Evolutionary conservation across 2,113 vertebrate genomes (phyloP).

Genomic region (Cololabis saira): DNA sequence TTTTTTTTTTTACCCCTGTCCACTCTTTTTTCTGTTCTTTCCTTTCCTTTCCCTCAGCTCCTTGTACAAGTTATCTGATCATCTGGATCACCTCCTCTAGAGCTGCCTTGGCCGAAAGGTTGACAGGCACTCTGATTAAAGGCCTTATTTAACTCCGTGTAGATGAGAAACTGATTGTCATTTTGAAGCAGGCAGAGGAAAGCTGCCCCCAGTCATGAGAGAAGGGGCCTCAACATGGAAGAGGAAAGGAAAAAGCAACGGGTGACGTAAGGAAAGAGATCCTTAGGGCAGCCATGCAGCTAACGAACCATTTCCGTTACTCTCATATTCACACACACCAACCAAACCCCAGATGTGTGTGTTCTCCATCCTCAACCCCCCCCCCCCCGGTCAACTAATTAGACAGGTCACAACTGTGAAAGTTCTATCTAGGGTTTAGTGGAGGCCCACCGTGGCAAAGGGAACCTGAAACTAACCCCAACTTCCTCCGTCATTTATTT

Average conservation of each 20-base stretch:
- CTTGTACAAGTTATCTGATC: conserved; percentile 66
- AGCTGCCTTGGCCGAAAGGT: conserved; percentile 56
- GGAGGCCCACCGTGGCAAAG: conserved; percentile 61
- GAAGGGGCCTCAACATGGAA: conserved; percentile 37
- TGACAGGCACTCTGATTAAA: conserved; percentile 78
- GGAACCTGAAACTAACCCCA: conserved; percentile 65
- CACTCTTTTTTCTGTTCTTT: not conserved
- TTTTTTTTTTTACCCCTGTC: too few relatives aligned
- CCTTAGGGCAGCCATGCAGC: conserved; percentile 47
- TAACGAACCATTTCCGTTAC: conserved; percentile 70
- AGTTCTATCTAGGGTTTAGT: conserved; percentile 65
- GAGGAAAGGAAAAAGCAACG: conserved; percentile 18
- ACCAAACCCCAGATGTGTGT: conserved; percentile 46
- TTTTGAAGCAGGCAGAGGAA: conserved; percentile 54
- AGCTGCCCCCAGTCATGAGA: conserved; percentile 51
- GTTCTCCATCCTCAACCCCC: conserved; percentile 27
- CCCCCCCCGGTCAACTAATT: conserved; percentile 65
- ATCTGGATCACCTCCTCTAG: conserved; percentile 67
- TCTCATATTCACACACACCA: conserved; percentile 54
- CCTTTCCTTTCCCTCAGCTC: conserved; percentile 19
- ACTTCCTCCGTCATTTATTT: conserved; percentile 20
- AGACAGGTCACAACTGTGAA: conserved; percentile 70
- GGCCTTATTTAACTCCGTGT: conserved; percentile 70
- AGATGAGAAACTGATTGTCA: conserved; percentile 71
- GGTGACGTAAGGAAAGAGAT: conserved; percentile 73